These are phyloP conservation scores for Aphidius gifuensis DNA, from an alignment of 1,140 invertebrate species.

Conservation along the genomic window DNA sequence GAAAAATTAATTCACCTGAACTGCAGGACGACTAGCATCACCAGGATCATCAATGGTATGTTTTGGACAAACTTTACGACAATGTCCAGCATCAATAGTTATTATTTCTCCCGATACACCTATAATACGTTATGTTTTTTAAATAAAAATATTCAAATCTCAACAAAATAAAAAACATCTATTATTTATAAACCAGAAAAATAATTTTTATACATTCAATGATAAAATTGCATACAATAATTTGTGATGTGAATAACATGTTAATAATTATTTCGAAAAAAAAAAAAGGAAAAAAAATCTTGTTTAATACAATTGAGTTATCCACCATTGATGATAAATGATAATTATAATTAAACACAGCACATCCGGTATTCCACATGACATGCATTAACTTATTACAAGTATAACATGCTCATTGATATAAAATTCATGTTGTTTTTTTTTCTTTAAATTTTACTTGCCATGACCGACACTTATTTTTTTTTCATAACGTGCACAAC, in stretches of 20 bases:
- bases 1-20: constrained; percentile 36
- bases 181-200: too few species aligned
- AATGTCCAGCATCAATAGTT: constrained; percentile 47
- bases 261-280: too few species aligned
- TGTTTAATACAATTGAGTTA: too few species aligned
- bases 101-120: constrained; percentile 48
- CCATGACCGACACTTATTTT: constrained; percentile 21
- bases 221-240: too few species aligned
- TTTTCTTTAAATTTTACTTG: constrained; percentile 9
- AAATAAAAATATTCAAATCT: constrained; percentile 9
- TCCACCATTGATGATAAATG: too few species aligned
- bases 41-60: constrained; percentile 48
- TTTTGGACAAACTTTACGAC: constrained; percentile 45
- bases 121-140: constrained; percentile 19
- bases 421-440: neutral
- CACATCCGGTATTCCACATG: too few species aligned
- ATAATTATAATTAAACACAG: too few species aligned
- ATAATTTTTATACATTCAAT: too few species aligned
- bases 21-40: constrained; percentile 45
- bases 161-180: too few species aligned
- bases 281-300: too few species aligned
- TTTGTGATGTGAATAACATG: too few species aligned
- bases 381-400: neutral
- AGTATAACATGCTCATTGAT: neutral
- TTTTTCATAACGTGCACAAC: constrained; percentile 22